A percentile compares a stretch with the other conserved stretches of the same genome.
These are phyloP conservation scores for Oreocharis arfaki DNA, from an alignment of 2,113 vertebrate species.

Conservation along the genomic window DNA sequence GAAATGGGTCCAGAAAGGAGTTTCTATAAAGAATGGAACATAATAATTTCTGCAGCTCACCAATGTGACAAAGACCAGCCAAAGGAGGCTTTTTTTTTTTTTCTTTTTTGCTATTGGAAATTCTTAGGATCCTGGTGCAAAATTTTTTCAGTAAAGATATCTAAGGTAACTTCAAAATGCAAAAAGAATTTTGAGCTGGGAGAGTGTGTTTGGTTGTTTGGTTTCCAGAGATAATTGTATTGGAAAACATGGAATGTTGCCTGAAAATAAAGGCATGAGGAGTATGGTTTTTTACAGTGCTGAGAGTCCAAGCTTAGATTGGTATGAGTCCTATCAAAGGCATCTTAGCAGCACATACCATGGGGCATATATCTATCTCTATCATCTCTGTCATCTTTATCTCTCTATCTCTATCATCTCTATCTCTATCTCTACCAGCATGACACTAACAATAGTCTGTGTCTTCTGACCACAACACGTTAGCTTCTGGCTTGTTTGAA, in stretches of 20 bases:
- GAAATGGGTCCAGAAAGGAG: neutral
- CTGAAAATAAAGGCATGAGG: neutral
- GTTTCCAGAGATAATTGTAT: neutral
- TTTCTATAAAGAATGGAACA: neutral
- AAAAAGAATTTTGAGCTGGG: neutral
- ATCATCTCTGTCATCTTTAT: no score
- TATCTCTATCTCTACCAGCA: neutral
- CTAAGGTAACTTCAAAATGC: neutral
- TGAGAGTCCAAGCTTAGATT: neutral
- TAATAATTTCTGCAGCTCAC: neutral
- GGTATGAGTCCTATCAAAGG: neutral
- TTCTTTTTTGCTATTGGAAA: neutral
- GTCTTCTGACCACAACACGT: neutral
- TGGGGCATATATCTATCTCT: no score
- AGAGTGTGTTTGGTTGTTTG: neutral
- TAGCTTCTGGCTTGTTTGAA: neutral
- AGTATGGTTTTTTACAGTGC: neutral
- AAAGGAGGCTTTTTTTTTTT: neutral
- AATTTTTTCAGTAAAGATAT: neutral
- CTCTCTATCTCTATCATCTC: neutral
- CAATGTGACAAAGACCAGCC: neutral
- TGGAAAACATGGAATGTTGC: neutral
- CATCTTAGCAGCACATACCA: neutral
- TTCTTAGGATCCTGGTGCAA: neutral
- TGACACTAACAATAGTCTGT: neutral